A percentile compares a stretch with the other conserved stretches of the same genome.
Evolutionary conservation across 1,140 invertebrate species (phyloP).

Genomic region (Mycetomoellerius zeteki): DNA sequence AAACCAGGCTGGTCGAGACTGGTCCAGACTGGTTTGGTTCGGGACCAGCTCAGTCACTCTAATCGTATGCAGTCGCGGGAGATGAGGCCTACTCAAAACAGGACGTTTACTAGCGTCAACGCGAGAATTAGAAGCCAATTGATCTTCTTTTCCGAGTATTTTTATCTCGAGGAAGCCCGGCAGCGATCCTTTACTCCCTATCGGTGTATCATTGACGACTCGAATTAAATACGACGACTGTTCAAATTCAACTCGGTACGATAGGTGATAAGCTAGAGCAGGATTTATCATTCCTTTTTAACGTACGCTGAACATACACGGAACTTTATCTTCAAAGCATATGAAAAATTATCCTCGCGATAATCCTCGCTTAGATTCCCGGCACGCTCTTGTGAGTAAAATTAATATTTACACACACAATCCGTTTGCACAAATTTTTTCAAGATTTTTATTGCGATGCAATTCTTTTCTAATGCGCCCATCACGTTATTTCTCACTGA

Average conservation of each 20-base stretch:
- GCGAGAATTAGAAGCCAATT: conserved; percentile 40
- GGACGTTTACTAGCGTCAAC: conserved; percentile 21
- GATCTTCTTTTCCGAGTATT: conserved; percentile 45
- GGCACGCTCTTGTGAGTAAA: not conserved
- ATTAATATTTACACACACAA: not conserved
- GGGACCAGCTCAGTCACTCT: conserved; percentile 12
- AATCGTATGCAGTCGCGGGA: conserved; percentile 4
- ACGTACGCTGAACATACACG: not conserved
- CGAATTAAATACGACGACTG: not conserved
- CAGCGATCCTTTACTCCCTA: conserved; percentile 50
- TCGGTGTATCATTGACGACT: not conserved
- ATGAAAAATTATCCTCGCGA: conserved; percentile 14
- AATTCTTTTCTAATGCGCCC: not conserved
- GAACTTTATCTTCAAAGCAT: not conserved
- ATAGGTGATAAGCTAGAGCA: not conserved
- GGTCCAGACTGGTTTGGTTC: conserved; percentile 11
- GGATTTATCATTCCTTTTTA: too few species aligned
- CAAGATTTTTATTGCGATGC: not conserved
- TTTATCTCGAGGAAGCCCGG: conserved; percentile 43
- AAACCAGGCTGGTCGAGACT: not conserved
- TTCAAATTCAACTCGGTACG: not conserved
- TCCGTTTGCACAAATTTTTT: not conserved
- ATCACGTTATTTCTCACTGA: not conserved
- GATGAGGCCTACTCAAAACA: conserved; percentile 26
- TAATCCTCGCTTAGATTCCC: conserved; percentile 18